Base-by-base conservation (phyloP, 2,888 invertebrate species). In the Spialia ferax region DNA sequence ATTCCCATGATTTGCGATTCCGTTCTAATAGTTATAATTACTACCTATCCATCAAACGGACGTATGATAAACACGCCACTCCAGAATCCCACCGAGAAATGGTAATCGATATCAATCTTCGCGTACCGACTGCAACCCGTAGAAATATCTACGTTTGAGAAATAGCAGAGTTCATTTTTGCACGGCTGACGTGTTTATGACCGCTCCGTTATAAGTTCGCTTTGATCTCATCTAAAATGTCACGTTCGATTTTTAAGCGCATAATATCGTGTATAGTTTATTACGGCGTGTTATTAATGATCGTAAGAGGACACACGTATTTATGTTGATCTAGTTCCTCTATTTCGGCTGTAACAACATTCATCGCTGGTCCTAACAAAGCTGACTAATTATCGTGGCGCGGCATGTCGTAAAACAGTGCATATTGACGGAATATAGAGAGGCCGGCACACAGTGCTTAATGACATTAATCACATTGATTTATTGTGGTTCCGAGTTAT, bases 391-490 rank as follows among this genome's bases (percentile, higher is more conserved):
- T 93, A 93, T 93, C 88, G 88, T 86, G 90, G 89, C 87, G 88
- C 88, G 89, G 87, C 88, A 81, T 86, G 90, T 93, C 93, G 93
- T 93, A 93, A 93, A 93, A 93, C 93, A 93, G 93, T 92, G 92
- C 93, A 93, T 93, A 93, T 93, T 93, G 93, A 93, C 93, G 92
- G 93, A 93, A 93, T 93, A 93, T 93, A 93, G 93, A 93, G 93
- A 93, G 93, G 91, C 92, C 91, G 87, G 93, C 93, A 91, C 92
- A 91, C 92, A 91, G 91, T 93, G 91, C 93, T 93, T 93, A 93
- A 93, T 93, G 93, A 92, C 93, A 93, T 93, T 93, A 93, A 93
- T 93, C 93, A 93, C 93, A 93, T 93, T 93, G 93, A 93, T 93
- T 93, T 93, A 93, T 93, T 93, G 93, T 93, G 93, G 93, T 93